Base-by-base conservation (phyloP, 2,888 invertebrate genomes). In the Eilema caniola region DNA sequence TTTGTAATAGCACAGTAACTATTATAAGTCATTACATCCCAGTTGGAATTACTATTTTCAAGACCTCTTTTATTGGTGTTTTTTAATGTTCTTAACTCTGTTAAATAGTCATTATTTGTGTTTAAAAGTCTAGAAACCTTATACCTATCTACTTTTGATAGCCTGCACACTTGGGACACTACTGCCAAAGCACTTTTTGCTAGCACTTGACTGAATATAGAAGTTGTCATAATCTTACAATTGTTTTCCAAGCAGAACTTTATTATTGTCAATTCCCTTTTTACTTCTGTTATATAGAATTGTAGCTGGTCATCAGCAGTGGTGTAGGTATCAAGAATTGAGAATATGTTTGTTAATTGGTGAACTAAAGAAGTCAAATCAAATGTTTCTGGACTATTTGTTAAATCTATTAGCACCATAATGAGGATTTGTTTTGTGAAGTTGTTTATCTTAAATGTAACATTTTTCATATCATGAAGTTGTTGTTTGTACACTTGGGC, bases 1-100 rank as follows among this genome's bases (percentile, higher is more conserved):
- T 93, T 95, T 16, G 93, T 91, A 69, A 96, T 91, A 56, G 96
- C 95, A 84, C 95, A 95, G 77, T 95, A 96, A 76, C 95, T 94
- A 75, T 93, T 95, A 76, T 95, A 96, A 1, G 93, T 94, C 68
- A 94, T 91, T 67, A 93, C 88, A 82, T 95, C 95, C 95, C 95
- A 95, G 74, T 91, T 91, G 1, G 88, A 79, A 68, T 73, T 81
- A 63, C 74, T 77, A 61, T 86, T 83, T n/a, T 86, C 87, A 69
- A 83, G 79, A 47, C 65, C 79, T 74, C 85, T 90, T 57, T 74
- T 72, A 59, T 86, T 84, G 62, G 73, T 82, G 80, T 90, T 88
- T 73, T 89, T 90, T 53, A 92, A 78, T 69, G 80, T 78, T 75
- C 88, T 85, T 63, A 95, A 81, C 74, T 95, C 95, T 24, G 87